Evolutionary conservation across 2,797 vertebrate genomes (phyloP).

Genomic region (Aulostomus chinensis): DNA sequence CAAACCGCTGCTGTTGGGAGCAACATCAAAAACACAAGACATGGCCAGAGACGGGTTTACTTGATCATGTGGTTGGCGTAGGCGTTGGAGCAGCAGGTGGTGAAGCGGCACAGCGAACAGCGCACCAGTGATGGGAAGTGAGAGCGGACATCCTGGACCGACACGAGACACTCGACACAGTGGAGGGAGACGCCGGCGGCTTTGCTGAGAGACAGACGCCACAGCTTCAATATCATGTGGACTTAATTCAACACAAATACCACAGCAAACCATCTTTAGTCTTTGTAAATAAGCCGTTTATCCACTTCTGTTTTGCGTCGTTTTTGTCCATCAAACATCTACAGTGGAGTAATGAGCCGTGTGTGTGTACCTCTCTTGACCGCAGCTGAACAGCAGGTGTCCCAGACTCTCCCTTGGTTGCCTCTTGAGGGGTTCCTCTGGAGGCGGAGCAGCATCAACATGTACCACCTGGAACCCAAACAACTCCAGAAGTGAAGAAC

Average conservation of each 20-base stretch:
- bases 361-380: constrained; percentile 58
- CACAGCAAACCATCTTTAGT: too few species aligned
- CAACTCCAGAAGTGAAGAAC: too few species aligned
- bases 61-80: constrained; percentile 99
- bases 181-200: background rate
- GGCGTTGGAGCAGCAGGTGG: constrained; percentile 91
- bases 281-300: too few species aligned
- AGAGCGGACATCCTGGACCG: constrained; percentile 79
- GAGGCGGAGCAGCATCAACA: background rate
- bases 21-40: too few species aligned
- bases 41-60: constrained; percentile 57
- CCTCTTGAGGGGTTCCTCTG: constrained; percentile 19
- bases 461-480: constrained; percentile 50
- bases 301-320: too few species aligned
- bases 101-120: constrained; percentile 90
- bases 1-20: too few species aligned
- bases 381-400: constrained; percentile 42
- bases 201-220: constrained; percentile 1
- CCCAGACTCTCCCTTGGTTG: constrained; percentile 58
- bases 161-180: constrained; percentile 89
- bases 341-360: too few species aligned
- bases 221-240: background rate
- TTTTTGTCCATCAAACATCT: too few species aligned
- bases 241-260: too few species aligned
- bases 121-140: constrained; percentile 91